Base-by-base conservation (phyloP, 1,140 invertebrate species). In the Andrena cerasifolii region DNA sequence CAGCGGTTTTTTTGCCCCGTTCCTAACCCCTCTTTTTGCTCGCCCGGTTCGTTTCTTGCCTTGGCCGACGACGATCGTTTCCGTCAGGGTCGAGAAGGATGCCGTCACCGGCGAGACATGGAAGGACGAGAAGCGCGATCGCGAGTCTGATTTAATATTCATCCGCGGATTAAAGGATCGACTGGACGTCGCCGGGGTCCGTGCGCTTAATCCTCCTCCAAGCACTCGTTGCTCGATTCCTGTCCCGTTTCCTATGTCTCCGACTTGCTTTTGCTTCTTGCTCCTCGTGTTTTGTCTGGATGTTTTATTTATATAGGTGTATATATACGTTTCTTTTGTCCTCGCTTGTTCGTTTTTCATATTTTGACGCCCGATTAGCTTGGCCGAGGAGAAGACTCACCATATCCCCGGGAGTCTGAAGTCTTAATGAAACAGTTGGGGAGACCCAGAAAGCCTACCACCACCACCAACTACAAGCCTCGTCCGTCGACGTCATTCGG, bases 81-180 rank as follows among this genome's bases (percentile, higher is more conserved):
- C 10, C 3, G 7, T 12, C n/a, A 3, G 33, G 71, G 18, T 33
- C 18, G 47, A 54, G 26, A n/a, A n/a, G 33, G 40, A 74, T 74
- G 59, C 58, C 47, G 71, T 73, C 71, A 73, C 33, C 59, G 71
- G 24, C 47, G 47, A 73, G 63, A 63, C 36, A 63, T 63, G 59
- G 36, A 63, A 73, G 71, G 47, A 73, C 31, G 47, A 43, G 47
- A 12, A n/a, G 12, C 47, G 59, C n/a, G 18, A n/a, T 12, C 47
- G 59, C n/a, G 67, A 70, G 56, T 59, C 68, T 59, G 54, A 54
- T 71, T n/a, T 71, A 71, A 71, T 71, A 71, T 71, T 71, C 54
- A 47, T 18, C 1, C 33, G 51, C 21, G 71, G 71, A 74, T 74
- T 74, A 74, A 65, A 74, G 24, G 71, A 65, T 53, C 47, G 54